Percentiles rank a stretch among this genome's conserved stretches.
These are phyloP conservation scores for Bradypodion ventrale DNA, from an alignment of 2,797 vertebrate species.

Conservation along the genomic window DNA sequence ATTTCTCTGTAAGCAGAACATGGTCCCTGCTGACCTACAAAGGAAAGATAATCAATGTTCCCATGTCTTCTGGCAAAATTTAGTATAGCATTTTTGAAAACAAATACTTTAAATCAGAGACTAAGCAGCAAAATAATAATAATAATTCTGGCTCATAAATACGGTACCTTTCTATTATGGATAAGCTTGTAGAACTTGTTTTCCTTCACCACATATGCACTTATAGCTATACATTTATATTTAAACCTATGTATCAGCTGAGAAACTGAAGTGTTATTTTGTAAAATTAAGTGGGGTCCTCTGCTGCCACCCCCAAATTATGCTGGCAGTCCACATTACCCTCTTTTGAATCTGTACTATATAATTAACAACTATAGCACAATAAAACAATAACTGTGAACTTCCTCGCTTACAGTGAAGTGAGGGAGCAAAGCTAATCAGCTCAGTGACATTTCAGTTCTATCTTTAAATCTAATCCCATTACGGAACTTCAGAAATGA, in stretches of 20 bases:
- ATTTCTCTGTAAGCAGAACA: conserved; percentile 60
- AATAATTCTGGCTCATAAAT: conserved; percentile 55
- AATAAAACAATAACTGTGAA: conserved; percentile 3
- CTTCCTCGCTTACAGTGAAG: conserved; percentile 16
- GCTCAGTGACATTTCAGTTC: conserved; percentile 12
- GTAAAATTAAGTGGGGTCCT: rapidly evolving
- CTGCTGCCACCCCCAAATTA: conserved; percentile 1
- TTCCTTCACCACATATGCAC: conserved; percentile 23
- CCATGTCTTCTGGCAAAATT: conserved; percentile 58
- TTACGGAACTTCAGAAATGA: neutral
- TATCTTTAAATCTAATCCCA: conserved; percentile 34
- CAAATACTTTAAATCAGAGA: conserved; percentile 61
- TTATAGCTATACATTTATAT: neutral
- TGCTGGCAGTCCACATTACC: conserved; percentile 1
- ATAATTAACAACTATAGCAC: conserved; percentile 35
- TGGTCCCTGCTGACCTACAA: conserved; percentile 55
- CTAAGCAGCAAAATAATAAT: conserved; percentile 52
- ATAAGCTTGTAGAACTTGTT: conserved; percentile 31
- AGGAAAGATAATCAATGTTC: conserved; percentile 61
- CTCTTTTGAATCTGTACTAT: conserved; percentile 21
- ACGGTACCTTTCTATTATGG: conserved; percentile 26
- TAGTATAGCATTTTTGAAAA: conserved; percentile 56
- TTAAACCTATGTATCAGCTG: conserved; percentile 11
- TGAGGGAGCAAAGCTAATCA: conserved; percentile 18
- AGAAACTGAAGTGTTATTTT: neutral